Evolutionary conservation across 1,140 invertebrate genomes (phyloP).

Genomic region (Chlorops oryzae): DNA sequence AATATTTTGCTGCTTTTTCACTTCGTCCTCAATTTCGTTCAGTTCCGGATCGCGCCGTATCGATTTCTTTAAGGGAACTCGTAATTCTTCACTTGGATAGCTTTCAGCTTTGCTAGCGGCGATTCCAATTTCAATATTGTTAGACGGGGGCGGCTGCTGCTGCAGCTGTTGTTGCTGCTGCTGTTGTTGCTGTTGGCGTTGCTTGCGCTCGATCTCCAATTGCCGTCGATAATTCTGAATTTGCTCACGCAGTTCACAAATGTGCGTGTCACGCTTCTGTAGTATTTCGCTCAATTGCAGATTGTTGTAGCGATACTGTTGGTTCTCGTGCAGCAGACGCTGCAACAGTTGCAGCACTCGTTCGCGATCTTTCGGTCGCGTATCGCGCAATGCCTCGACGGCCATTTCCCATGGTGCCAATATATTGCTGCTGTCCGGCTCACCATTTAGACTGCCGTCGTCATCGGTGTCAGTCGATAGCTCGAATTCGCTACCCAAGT

Average conservation of each 20-base stretch:
- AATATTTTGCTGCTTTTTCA: conserved; percentile 5
- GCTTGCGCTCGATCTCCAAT: conserved; percentile 19
- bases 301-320: conserved; percentile 37
- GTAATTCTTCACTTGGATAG: background rate
- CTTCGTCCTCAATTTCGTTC: conserved; percentile 19
- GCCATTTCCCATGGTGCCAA: conserved; percentile 42
- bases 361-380: conserved; percentile 31
- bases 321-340: conserved; percentile 37
- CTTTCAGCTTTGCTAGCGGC: background rate
- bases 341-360: conserved; percentile 35
- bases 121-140: no score
- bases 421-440: conserved; percentile 46
- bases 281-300: conserved; percentile 33
- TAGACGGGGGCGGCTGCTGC: no score
- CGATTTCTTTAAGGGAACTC: conserved; percentile 11
- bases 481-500: conserved; percentile 53
- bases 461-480: conserved; percentile 58
- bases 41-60: conserved; percentile 12
- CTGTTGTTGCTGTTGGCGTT: background rate
- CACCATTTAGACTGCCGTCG: conserved; percentile 49
- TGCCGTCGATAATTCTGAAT: conserved; percentile 35
- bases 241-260: conserved; percentile 36
- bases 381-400: conserved; percentile 36
- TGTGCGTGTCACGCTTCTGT: conserved; percentile 35
- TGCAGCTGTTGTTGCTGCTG: conserved; percentile 1